Evolutionary conservation across 2,113 vertebrate species (phyloP), one percentile per base, ranked within the genome.

Genomic region (Cyanoliseus patagonus): DNA sequence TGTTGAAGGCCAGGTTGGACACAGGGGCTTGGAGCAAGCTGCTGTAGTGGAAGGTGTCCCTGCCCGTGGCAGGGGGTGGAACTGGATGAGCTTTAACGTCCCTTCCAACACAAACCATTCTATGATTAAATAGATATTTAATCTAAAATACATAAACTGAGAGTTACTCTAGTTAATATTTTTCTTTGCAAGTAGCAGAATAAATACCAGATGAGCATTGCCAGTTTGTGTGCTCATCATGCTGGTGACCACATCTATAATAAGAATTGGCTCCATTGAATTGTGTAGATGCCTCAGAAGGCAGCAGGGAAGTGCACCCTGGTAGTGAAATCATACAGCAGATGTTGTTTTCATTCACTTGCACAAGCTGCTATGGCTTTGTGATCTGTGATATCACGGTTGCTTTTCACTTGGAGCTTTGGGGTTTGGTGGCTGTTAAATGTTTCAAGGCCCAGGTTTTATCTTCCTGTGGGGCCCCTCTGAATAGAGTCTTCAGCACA

Each of bases 241-340:
- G 72, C n/a, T 91, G 35, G 14, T 52, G 77, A 83, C 22, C 1
- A 2, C 57, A 22, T 76, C 31, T n/a, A 20, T 75, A 22, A 8
- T 22, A 51, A 94, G 78, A 92, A 95, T 62, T 52, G 5, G 35
- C 83, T 92, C 63, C 17, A n/a, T 9, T 62, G 70, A 77, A 24
- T 70, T 52, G 44, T 66, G n/a, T 76, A 8, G 22, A 44, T 61
- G 78, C 74, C 17, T 73, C 31, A 53, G 74, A 51, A 95, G 62
- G 78, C 79, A 66, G 74, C 91, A 67, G 84, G 62, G 81, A 63
- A 91, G 31, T 64, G 75, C 25, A 14, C 31, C 2, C n/a, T 30
- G 64, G 67, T 30, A 92, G 63, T 95, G 95, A 96, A 94, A 94
- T 96, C 91, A 79, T 91, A 44, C 41, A 96, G 84, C 94, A 97